Evolutionary conservation across 2,888 invertebrate genomes (phyloP).

Genomic region (Philereme vetulata): DNA sequence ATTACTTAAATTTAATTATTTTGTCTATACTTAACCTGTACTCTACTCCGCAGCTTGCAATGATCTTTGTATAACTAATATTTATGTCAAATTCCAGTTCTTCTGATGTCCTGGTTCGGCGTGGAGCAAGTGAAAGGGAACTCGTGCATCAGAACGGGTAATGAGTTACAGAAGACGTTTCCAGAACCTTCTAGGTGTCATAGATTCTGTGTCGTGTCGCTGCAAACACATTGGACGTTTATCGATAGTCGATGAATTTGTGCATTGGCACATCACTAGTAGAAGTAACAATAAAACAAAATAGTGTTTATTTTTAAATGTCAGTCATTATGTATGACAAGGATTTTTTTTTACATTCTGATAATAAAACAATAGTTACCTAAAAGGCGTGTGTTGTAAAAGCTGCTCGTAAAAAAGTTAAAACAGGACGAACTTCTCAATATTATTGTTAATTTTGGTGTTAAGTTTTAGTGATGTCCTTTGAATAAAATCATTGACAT

Average conservation of each 20-base stretch:
- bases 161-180: constrained; percentile 34
- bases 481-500: constrained; percentile 28
- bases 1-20: not conserved
- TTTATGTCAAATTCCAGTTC: constrained; percentile 64
- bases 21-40: too few relatives aligned
- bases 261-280: constrained; percentile 35
- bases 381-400: too few relatives aligned
- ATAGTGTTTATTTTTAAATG: too few relatives aligned
- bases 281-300: too few relatives aligned
- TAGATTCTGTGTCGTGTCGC: constrained; percentile 52
- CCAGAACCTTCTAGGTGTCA: constrained; percentile 40
- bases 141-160: constrained; percentile 81
- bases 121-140: constrained; percentile 78
- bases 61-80: not conserved
- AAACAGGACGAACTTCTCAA: too few relatives aligned
- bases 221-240: constrained; percentile 46
- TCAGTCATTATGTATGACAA: too few relatives aligned
- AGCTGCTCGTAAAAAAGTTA: too few relatives aligned
- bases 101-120: constrained; percentile 82
- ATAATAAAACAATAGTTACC: too few relatives aligned
- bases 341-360: too few relatives aligned
- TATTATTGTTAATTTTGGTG: too few relatives aligned
- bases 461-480: constrained; percentile 14
- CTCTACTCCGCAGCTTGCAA: too few relatives aligned
- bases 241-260: constrained; percentile 25